Evolutionary conservation across 2,888 invertebrate species (phyloP), one percentile per base, ranked within the genome.

Genomic region (Polymixis flavicincta): DNA sequence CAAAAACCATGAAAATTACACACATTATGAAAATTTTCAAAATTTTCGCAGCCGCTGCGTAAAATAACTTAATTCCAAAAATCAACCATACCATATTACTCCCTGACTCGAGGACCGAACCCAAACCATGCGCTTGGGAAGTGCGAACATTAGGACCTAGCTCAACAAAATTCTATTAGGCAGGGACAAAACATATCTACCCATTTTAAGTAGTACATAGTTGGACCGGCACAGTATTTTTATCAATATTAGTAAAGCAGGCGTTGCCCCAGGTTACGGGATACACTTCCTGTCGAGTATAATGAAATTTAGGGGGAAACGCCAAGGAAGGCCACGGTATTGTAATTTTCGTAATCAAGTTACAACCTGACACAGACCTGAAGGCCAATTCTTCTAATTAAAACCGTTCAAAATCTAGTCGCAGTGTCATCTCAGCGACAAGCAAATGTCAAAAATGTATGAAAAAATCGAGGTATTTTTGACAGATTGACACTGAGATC

Each of bases 261-360:
- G 9, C n/a, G 69, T 78, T 68, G 52, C 25, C n/a, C 37, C 22
- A 42, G 60, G 78, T 54, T 54, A 69, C 76, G n/a, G 54, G 8
- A 50, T 50, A 61, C n/a, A 52, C 19, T 74, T 61, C 37, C 13
- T 28, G 54, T 52, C 17, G 37, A 59, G 4, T 13, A 45, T 42
- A 17, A 64, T 19, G 4, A 45, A 78, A 55, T 73, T 7, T 13
- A 13, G 1, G 42, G 42, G 42, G 42, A 45, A 37, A 2, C 42
- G 1, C 11, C 42, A 45, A 2, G 42, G 42, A 2, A 45, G 1
- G 11, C 13, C 42, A 13, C 42, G 13, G 0, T 13, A 2, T 45
- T 45, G 2, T 1, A 45, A 45, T 45, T 45, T 45, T 45, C 11
- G 11, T 45, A 13, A 45, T 13, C 42, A 45, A 11, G 37, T 13